Evolutionary conservation across 2,113 vertebrate species (phyloP).

Genomic region (Poeciliopsis prolifica): DNA sequence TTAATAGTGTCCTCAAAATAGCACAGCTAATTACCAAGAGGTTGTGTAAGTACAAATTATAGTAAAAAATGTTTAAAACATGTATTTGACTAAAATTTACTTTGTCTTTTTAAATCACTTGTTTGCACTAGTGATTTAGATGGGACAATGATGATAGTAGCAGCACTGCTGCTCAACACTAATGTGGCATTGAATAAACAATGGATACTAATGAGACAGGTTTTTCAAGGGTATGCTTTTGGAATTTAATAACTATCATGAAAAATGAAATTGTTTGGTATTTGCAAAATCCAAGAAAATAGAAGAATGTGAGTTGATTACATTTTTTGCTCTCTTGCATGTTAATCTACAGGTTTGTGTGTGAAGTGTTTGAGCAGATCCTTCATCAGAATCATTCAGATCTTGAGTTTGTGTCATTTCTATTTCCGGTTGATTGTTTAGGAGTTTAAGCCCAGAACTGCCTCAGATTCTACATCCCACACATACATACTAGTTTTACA

Average conservation of each 20-base stretch:
- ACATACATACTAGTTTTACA: conserved; percentile 18
- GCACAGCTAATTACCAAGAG: background rate
- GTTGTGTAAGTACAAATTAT: background rate
- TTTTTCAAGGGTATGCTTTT: conserved; percentile 40
- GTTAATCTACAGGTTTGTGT: conserved; percentile 39
- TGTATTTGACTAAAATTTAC: background rate
- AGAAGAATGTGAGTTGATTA: conserved; percentile 66
- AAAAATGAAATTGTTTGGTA: conserved; percentile 31
- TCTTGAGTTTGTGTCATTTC: conserved; percentile 21
- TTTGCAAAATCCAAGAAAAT: conserved; percentile 45
- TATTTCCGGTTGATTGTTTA: conserved; percentile 23
- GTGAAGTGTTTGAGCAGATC: conserved; percentile 27
- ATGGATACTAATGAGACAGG: conserved; percentile 54
- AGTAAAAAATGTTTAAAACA: background rate
- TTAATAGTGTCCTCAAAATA: background rate
- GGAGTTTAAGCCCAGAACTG: conserved; percentile 41
- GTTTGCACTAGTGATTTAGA: background rate
- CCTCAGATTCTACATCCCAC: conserved; percentile 41
- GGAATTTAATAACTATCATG: conserved; percentile 54
- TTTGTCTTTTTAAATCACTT: background rate
- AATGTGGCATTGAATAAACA: conserved; percentile 51
- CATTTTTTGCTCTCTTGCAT: conserved; percentile 40
- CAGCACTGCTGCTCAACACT: conserved; percentile 30
- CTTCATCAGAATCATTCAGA: conserved; percentile 18
- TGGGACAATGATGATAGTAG: conserved; percentile 39